Base-by-base conservation (phyloP, 2,888 invertebrate species). In the Pterostichus madidus region DNA sequence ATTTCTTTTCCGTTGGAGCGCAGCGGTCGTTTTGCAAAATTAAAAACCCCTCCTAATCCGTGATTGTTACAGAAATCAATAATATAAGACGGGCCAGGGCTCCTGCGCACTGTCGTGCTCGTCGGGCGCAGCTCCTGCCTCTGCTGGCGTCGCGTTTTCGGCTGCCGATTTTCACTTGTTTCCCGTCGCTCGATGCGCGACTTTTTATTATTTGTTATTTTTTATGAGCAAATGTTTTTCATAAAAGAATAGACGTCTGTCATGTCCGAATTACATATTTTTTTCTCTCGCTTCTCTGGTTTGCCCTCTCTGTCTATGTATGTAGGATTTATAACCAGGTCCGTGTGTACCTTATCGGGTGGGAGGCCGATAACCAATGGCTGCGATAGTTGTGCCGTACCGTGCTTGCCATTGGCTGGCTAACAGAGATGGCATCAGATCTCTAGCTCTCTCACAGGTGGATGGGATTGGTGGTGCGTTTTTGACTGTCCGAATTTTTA, bases 401-500 rank as follows among this genome's bases (percentile, higher is more conserved):
- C 13, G n/a, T 56, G n/a, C 13, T 10, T 17, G 46, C n/a, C 61
- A 83, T 83, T 83, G 83, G 83, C 39, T 15, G 44, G 5, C 8
- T 13, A 35, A 83, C 32, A 77, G 68, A 64, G 77, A 77, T 13
- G 6, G 35, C 56, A 39, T 35, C 39, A 53, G 32, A 39, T 77
- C 15, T 44, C 59, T 75, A 31, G 13, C 35, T 49, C 44, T 39
- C n/a, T 68, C 11, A 71, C 53, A 39, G 56, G 35, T 75, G 39
- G n/a, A 13, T 53, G 11, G 17, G 44, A 53, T 80, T 79, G 79
- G 80, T 24, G 68, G 46, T 44, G 49, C 75, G 81, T 75, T 81
- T 81, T 73, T 59, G 80, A 68, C 71, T 53, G 77, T 75, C 81
- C 83, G 68, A 83, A 83, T 83, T 83, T 83, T 83, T 83, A 83